A percentile compares a stretch with the other conserved stretches of the same genome.
These are phyloP conservation scores for Ptychobarbus kaznakovi DNA, from an alignment of 2,797 vertebrate species.

Conservation along the genomic window DNA sequence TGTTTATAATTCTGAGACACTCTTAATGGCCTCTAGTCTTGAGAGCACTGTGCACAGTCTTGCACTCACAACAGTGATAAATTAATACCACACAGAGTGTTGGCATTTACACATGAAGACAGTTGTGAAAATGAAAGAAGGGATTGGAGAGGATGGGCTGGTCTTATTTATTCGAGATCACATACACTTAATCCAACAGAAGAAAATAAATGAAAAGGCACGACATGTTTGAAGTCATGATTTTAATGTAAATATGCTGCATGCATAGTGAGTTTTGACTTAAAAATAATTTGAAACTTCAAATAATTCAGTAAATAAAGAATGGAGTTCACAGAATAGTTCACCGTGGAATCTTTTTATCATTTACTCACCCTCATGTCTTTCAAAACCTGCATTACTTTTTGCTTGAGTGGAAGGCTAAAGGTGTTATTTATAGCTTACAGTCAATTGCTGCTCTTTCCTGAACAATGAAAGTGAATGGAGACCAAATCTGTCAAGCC, in stretches of 20 bases:
- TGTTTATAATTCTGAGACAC: slow-evolving; percentile 70
- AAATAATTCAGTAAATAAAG: background rate
- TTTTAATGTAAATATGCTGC: background rate
- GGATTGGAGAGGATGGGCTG: slow-evolving; percentile 41
- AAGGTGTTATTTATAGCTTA: slow-evolving; percentile 13
- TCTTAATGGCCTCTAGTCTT: slow-evolving; percentile 67
- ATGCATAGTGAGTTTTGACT: background rate
- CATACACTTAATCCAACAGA: background rate
- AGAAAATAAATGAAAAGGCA: slow-evolving; percentile 20
- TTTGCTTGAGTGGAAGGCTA: slow-evolving; percentile 21
- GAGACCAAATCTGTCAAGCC: background rate
- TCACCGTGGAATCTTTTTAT: background rate
- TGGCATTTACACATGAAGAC: slow-evolving; percentile 56
- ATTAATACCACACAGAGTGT: slow-evolving; percentile 56
- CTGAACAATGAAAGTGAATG: background rate
- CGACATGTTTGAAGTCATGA: background rate
- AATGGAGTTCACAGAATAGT: background rate
- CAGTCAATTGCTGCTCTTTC: background rate
- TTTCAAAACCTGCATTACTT: background rate
- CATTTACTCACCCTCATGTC: slow-evolving; percentile 13
- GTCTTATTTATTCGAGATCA: slow-evolving; percentile 34
- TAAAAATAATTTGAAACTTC: background rate
- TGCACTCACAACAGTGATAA: slow-evolving; percentile 55
- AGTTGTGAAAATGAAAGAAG: slow-evolving; percentile 51
- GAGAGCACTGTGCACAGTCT: slow-evolving; percentile 57